These are phyloP conservation scores for Sinocyclocheilus anshuiensis DNA, from an alignment of 2,113 vertebrate species.

Conservation along the genomic window DNA sequence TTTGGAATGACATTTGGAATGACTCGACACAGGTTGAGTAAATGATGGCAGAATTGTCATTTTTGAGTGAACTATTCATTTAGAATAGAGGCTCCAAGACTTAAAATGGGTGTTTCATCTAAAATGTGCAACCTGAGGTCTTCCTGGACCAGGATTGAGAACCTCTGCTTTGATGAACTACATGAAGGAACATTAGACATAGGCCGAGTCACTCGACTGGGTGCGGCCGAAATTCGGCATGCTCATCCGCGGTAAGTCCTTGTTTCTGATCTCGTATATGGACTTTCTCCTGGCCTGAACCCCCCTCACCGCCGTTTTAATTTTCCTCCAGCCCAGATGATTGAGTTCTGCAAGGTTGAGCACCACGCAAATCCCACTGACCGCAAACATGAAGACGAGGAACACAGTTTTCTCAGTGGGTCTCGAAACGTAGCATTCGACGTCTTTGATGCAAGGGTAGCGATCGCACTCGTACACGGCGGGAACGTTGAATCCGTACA, in stretches of 20 bases:
- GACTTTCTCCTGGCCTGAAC: slow-evolving; percentile 91
- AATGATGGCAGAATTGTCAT: neutral
- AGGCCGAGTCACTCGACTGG: slow-evolving; percentile 92
- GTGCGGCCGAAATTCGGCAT: slow-evolving; percentile 89
- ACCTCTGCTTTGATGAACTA: neutral
- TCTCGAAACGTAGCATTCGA: slow-evolving; percentile 90
- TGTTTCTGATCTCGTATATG: slow-evolving; percentile 90
- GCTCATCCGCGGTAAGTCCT: slow-evolving; percentile 86
- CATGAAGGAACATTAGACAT: slow-evolving; percentile 70
- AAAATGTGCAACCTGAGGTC: neutral
- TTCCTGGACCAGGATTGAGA: neutral
- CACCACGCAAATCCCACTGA: slow-evolving; percentile 89
- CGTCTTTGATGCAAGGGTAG: slow-evolving; percentile 91
- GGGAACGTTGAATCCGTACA: slow-evolving; percentile 90
- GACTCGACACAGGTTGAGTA: neutral
- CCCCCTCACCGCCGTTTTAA: slow-evolving; percentile 83
- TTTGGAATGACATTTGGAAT: no score
- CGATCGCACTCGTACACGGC: slow-evolving; percentile 89
- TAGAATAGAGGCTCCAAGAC: no score
- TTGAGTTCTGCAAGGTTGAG: slow-evolving; percentile 91
- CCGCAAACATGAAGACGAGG: slow-evolving; percentile 91
- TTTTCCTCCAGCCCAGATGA: slow-evolving; percentile 91
- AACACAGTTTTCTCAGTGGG: slow-evolving; percentile 93
- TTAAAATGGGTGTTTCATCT: neutral
- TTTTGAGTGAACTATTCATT: neutral